Evolutionary conservation across 2,113 vertebrate genomes (phyloP).

Genomic region (Colossoma macropomum): DNA sequence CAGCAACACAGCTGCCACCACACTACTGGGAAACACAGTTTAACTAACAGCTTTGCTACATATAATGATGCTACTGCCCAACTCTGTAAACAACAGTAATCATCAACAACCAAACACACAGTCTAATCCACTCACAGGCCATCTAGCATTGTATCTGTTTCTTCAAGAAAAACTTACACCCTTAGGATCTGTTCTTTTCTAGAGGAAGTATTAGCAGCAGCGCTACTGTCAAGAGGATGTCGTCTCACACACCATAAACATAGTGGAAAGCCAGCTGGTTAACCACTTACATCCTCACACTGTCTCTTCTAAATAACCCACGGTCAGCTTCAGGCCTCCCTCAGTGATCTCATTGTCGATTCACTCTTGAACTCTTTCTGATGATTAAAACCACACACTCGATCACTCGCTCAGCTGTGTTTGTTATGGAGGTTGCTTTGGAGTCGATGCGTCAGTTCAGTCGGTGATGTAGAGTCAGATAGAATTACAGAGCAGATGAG

Average conservation of each 20-base stretch:
- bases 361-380: neutral
- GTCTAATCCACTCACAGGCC: too few relatives aligned
- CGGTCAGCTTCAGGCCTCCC: neutral
- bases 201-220: conserved; percentile 1
- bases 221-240: neutral
- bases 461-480: neutral
- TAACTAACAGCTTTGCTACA: too few relatives aligned
- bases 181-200: neutral
- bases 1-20: too few relatives aligned
- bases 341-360: neutral
- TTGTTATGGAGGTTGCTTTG: neutral
- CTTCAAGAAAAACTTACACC: neutral
- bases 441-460: neutral
- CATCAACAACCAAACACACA: too few relatives aligned
- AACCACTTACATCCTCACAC: neutral
- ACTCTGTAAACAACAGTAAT: too few relatives aligned
- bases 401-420: neutral
- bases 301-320: neutral
- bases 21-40: too few relatives aligned
- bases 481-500: conserved; percentile 20
- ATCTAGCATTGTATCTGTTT: too few relatives aligned
- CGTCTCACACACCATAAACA: neutral
- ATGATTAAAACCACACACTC: neutral
- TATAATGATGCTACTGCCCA: too few relatives aligned
- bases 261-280: neutral